These are phyloP conservation scores for Brachirus orientalis DNA, from an alignment of 2,113 vertebrate species.

Conservation along the genomic window DNA sequence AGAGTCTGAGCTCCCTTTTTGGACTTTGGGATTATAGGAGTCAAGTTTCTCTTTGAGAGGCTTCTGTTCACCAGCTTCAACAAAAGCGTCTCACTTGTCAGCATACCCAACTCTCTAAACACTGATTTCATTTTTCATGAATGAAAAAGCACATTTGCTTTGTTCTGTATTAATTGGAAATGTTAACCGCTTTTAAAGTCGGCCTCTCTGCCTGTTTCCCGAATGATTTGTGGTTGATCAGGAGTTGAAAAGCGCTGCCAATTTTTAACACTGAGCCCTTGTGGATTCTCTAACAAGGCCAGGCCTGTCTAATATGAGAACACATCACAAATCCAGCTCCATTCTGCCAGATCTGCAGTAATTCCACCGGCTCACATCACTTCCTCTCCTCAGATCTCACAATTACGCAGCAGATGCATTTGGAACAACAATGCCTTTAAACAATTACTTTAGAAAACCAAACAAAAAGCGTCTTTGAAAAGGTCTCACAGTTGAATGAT, in stretches of 20 bases:
- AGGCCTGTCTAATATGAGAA: constrained; percentile 61
- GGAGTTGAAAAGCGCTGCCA: constrained; percentile 57
- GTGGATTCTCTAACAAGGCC: constrained; percentile 72
- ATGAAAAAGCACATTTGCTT: constrained; percentile 41
- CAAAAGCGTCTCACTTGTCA: constrained; percentile 23
- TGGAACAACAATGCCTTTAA: constrained; percentile 5
- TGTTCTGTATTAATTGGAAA: constrained; percentile 43
- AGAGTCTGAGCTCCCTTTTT: constrained; percentile 18
- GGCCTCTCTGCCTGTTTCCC: constrained; percentile 34
- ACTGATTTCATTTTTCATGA: constrained; percentile 36
- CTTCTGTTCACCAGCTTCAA: constrained; percentile 26
- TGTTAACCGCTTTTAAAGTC: constrained; percentile 42
- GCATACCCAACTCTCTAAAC: constrained; percentile 31
- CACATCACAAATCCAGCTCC: constrained; percentile 60
- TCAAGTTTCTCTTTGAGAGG: constrained; percentile 50
- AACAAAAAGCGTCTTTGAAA: neutral
- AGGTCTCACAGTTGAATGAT: neutral
- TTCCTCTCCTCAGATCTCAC: constrained; percentile 37
- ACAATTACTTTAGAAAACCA: neutral
- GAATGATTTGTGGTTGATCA: constrained; percentile 56
- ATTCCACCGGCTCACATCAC: constrained; percentile 55
- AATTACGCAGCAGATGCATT: constrained; percentile 17
- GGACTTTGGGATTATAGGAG: constrained; percentile 57
- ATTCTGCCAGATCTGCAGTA: constrained; percentile 58
- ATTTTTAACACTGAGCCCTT: constrained; percentile 64